phyloP scores from a whole-genome alignment of 2,888 invertebrate genomes.

The Ferdinandea cuprea region DNA sequence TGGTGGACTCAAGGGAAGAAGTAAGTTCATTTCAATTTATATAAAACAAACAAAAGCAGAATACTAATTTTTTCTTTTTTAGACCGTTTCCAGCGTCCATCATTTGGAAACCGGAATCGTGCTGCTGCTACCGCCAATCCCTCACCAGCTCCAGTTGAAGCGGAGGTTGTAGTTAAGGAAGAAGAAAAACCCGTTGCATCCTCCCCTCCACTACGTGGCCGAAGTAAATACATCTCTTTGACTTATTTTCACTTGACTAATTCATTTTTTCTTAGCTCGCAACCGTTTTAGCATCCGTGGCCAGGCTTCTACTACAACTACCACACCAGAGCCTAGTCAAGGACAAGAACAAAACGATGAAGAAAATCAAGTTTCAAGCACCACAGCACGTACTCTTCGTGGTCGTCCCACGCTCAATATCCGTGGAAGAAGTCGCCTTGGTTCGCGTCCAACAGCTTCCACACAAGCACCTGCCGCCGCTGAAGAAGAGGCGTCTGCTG shows the following conservation, averaged over 20 bases:
- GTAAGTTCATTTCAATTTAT: conserved; percentile 76
- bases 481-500: conserved; percentile 55
- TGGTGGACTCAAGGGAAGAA: conserved; percentile 76
- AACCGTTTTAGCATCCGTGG: conserved; percentile 83
- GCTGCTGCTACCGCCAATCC: conserved; percentile 77
- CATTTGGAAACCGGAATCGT: conserved; percentile 80
- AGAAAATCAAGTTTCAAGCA: conserved; percentile 77
- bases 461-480: conserved; percentile 78
- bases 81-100: conserved; percentile 82
- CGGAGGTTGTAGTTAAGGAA: conserved; percentile 78
- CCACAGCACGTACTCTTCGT: conserved; percentile 79
- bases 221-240: conserved; percentile 78
- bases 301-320: conserved; percentile 78
- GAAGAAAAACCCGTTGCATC: conserved; percentile 78
- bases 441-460: conserved; percentile 76
- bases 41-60: too few relatives aligned
- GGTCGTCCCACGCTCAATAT: conserved; percentile 80
- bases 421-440: conserved; percentile 80
- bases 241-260: neutral
- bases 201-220: conserved; percentile 77
- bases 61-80: neutral
- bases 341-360: conserved; percentile 74
- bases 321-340: conserved; percentile 72
- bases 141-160: conserved; percentile 76
- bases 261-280: conserved; percentile 78